Conservation (phyloP, 2,797 vertebrate species). For the Chromis chromis region DNA sequence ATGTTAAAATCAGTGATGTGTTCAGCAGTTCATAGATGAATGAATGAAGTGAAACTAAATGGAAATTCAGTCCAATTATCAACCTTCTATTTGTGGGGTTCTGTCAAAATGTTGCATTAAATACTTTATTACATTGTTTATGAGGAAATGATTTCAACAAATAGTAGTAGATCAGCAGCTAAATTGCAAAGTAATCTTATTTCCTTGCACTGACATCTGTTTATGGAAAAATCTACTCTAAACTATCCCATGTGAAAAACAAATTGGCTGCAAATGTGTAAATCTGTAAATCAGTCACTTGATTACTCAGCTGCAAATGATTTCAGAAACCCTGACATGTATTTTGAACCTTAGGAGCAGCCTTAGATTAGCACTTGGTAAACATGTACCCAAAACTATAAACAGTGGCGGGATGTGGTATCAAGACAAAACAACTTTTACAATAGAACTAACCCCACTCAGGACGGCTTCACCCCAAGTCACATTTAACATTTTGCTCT, state of each 20-base stretch:
- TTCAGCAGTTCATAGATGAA: neutral
- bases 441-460: conserved; percentile 57
- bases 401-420: conserved; percentile 77
- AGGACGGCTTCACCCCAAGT: conserved; percentile 55
- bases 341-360: conserved; percentile 25
- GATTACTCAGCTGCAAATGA: conserved; percentile 15
- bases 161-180: neutral
- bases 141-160: neutral
- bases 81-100: neutral
- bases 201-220: neutral
- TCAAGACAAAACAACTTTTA: conserved; percentile 71
- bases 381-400: conserved; percentile 59
- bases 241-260: neutral
- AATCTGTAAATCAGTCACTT: conserved; percentile 12
- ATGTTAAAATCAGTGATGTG: neutral
- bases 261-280: conserved; percentile 8
- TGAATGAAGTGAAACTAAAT: conserved; percentile 3
- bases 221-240: neutral
- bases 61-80: neutral
- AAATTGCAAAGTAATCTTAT: neutral
- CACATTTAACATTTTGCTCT: conserved; percentile 60
- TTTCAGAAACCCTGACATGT: conserved; percentile 17
- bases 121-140: neutral
- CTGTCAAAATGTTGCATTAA: neutral
- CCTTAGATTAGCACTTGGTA: conserved; percentile 44